Conservation (phyloP, 2,797 vertebrate genomes). For the Pangasius djambal region DNA sequence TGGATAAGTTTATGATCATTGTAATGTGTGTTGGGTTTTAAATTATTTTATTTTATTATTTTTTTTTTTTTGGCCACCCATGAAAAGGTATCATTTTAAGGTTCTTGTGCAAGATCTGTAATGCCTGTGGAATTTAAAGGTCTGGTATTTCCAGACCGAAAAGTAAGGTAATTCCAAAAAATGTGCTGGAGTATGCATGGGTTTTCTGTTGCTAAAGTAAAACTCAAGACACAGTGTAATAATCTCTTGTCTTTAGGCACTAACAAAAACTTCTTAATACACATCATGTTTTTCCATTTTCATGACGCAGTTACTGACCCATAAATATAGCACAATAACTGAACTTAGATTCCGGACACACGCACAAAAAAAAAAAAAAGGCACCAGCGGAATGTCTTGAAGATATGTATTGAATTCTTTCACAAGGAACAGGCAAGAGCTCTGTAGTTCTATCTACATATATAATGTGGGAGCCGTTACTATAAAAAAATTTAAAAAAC, state of each 20-base stretch:
- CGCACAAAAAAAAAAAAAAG: neutral
- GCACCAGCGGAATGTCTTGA: neutral
- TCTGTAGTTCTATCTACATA: neutral
- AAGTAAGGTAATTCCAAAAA: neutral
- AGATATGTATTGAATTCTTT: neutral
- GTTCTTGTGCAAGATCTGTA: neutral
- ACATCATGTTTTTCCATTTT: neutral
- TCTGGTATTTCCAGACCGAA: neutral
- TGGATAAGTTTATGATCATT: constrained; percentile 1
- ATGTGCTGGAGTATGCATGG: too few relatives aligned
- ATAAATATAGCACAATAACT: neutral
- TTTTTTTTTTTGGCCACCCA: too few relatives aligned
- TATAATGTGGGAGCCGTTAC: neutral
- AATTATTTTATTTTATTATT: neutral
- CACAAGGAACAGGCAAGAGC: neutral
- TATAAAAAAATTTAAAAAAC: neutral
- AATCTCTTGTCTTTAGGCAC: neutral
- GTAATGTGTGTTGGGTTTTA: neutral
- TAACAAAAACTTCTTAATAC: neutral
- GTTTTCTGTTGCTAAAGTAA: neutral
- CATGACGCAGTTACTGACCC: neutral
- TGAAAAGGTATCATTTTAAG: neutral
- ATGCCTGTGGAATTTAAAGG: neutral
- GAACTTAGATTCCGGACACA: neutral
- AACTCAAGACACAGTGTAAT: too few relatives aligned